Conservation (phyloP, 1,140 invertebrate species). For the Eciton burchellii region DNA sequence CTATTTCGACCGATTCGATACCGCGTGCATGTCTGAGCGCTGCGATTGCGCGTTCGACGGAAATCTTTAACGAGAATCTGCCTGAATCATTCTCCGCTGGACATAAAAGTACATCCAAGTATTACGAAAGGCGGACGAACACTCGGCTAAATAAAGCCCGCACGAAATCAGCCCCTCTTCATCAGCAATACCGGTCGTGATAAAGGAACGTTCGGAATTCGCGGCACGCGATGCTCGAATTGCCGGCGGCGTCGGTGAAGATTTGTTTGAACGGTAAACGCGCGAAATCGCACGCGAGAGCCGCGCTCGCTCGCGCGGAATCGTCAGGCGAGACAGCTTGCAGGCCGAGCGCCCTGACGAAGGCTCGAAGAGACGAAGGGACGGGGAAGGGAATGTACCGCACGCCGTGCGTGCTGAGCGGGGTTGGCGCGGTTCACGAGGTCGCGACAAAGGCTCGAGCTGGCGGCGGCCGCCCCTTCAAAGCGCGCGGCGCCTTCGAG, state of each 20-base stretch:
- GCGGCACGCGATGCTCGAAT: not conserved
- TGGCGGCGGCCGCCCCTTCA: conserved; percentile 5
- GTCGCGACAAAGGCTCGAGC: conserved; percentile 40
- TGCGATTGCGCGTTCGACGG: too few species aligned
- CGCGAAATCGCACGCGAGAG: conserved; percentile 51
- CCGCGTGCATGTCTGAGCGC: too few species aligned
- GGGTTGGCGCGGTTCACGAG: conserved; percentile 21
- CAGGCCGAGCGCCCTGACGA: not conserved
- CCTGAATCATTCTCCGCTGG: too few species aligned
- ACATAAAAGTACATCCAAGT: too few species aligned
- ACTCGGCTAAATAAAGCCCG: too few species aligned
- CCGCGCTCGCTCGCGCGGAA: conserved; percentile 26
- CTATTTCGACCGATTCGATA: too few species aligned
- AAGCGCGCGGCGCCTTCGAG: conserved; percentile 28
- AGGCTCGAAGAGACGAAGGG: conserved; percentile 2
- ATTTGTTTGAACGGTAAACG: conserved; percentile 65
- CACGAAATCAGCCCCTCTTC: too few species aligned
- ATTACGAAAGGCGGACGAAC: too few species aligned
- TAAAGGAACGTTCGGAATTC: not conserved
- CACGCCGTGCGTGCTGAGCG: conserved; percentile 40
- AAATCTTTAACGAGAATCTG: too few species aligned
- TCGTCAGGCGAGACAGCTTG: conserved; percentile 46
- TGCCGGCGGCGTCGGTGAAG: conserved; percentile 12
- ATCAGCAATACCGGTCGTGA: conserved; percentile 8
- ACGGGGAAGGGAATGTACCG: too few species aligned